These are phyloP conservation scores for Onychomys torridus DNA, from an alignment of 2,797 vertebrate genomes.

Conservation along the genomic window DNA sequence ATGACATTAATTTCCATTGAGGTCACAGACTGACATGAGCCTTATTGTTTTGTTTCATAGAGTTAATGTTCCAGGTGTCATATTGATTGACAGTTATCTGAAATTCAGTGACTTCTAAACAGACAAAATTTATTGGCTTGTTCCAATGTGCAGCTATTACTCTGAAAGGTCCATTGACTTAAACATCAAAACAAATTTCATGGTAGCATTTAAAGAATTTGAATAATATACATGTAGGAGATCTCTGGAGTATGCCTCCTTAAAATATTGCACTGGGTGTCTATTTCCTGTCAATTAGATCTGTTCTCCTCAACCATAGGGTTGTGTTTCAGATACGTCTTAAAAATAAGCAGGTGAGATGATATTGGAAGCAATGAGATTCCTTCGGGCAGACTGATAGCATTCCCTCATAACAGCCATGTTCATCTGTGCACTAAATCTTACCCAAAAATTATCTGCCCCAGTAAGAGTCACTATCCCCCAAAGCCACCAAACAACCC, in stretches of 20 bases:
- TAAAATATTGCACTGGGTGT: background rate
- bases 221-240: background rate
- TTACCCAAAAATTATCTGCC: background rate
- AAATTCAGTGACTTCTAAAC: conserved; percentile 63
- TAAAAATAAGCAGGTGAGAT: background rate
- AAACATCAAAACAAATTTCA: conserved; percentile 66
- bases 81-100: conserved; percentile 31
- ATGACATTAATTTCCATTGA: conserved; percentile 49
- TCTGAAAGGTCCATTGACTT: conserved; percentile 46
- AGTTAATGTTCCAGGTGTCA: conserved; percentile 22
- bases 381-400: background rate
- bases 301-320: background rate
- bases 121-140: conserved; percentile 42
- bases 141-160: conserved; percentile 26
- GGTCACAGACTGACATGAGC: conserved; percentile 40
- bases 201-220: conserved; percentile 39
- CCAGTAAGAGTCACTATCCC: background rate
- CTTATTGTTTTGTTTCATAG: conserved; percentile 16
- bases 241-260: background rate
- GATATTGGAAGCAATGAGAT: background rate
- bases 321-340: background rate
- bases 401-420: background rate
- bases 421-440: background rate
- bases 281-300: background rate
- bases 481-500: background rate